Base-by-base conservation (phyloP, 2,797 vertebrate species). In the Rhadinocentrus ornatus region DNA sequence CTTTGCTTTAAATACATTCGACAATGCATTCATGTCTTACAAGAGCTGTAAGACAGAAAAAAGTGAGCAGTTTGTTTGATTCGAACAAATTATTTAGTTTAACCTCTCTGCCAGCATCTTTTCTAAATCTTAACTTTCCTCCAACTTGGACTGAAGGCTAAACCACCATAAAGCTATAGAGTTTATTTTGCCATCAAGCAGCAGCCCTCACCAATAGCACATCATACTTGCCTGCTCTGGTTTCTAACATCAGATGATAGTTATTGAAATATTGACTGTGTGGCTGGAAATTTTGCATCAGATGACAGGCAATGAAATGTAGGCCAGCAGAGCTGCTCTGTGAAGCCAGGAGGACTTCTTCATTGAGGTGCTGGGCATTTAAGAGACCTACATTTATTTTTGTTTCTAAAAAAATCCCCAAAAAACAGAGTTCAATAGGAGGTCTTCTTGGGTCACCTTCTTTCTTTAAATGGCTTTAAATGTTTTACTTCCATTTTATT, bases 251-350 rank as follows among this genome's bases (percentile, higher is more conserved):
- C 68, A 66, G 62, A 71, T 56, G 67, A 39, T 68, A 62, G 66
- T 69, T 77, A 83, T 81, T 83, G 77, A 86, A 86, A 80, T 87
- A 87, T 89, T 71, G 90, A 86, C 80, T 64, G 32, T 37, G 77
- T 44, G 82, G 80, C 66, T 80, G 73, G 77, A 85, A 89, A 75
- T 84, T 75, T 89, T 86, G 90, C 81, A 73, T 86, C 86, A 68
- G 86, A 88, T 90, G 89, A 91, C 88, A 86, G 74, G 48, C 79
- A 37, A 65, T 0, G 31, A 71, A 77, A 90, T 90, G 72, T 87
- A 86, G 87, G 86, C 77, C 87, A 88, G 65, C 59, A 54, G 72
- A 78, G 77, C 77, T 71, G 62, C 75, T 85, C 64, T 64, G 18
- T 29, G 62, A 66, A 77, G 75, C 71, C 55, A 64, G 55, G 22